These are phyloP conservation scores for Tragelaphus scriptus DNA, from an alignment of 2,113 vertebrate genomes.

Conservation along the genomic window DNA sequence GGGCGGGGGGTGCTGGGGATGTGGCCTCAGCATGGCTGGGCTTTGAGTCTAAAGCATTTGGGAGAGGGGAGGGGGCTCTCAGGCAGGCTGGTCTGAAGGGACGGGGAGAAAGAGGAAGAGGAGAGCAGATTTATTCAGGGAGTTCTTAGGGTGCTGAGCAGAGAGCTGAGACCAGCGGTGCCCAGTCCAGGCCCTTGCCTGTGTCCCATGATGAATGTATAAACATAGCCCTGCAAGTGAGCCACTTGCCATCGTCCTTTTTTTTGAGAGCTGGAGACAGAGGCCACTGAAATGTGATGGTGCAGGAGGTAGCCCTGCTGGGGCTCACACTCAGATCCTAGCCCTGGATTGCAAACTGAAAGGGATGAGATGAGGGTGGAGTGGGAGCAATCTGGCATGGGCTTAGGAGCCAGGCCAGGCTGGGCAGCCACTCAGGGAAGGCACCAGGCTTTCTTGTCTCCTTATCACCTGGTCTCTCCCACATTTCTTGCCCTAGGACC, in stretches of 20 bases:
- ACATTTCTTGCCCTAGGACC: background rate
- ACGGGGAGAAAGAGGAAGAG: background rate
- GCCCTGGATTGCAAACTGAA: background rate
- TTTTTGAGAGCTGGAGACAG: background rate
- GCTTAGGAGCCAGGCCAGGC: background rate
- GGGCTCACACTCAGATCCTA: background rate
- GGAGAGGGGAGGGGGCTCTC: background rate
- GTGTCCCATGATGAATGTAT: background rate
- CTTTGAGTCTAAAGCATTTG: background rate
- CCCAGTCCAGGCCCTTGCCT: background rate
- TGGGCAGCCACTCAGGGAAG: background rate
- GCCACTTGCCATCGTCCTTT: background rate
- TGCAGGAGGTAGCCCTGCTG: background rate
- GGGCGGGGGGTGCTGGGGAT: too few species aligned
- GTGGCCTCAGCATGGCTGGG: background rate
- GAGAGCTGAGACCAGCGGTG: background rate
- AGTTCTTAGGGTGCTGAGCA: background rate
- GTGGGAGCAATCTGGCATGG: background rate
- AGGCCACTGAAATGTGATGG: background rate
- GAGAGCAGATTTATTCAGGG: background rate
- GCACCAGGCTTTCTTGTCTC: background rate
- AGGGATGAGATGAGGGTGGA: background rate
- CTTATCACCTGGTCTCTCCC: background rate
- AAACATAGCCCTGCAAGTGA: background rate
- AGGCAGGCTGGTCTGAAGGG: background rate